Evolutionary conservation across 1,140 invertebrate genomes (phyloP).

Genomic region (Dendrolimus punctatus): DNA sequence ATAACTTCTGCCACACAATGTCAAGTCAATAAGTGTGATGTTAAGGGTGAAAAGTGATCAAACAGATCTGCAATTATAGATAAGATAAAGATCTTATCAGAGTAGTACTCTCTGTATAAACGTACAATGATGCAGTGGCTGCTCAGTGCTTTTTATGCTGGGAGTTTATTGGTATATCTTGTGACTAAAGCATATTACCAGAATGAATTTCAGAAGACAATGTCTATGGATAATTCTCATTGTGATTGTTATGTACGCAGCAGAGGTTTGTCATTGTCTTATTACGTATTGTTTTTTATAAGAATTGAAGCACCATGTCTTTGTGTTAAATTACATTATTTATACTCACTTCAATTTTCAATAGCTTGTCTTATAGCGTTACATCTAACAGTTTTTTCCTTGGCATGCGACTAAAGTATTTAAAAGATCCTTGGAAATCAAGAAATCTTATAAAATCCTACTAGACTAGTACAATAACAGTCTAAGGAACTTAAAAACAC

Average conservation of each 20-base stretch:
- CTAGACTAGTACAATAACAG: too few species aligned
- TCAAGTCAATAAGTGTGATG: too few species aligned
- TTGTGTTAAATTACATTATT: too few species aligned
- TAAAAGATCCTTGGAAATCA: too few species aligned
- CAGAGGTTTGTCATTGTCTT: constrained; percentile 36
- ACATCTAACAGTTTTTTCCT: too few species aligned
- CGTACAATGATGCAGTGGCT: constrained; percentile 31
- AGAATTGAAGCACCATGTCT: too few species aligned
- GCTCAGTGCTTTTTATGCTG: constrained; percentile 34
- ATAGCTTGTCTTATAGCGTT: too few species aligned
- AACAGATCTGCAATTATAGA: constrained; percentile 21
- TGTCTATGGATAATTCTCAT: constrained; percentile 22
- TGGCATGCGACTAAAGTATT: too few species aligned
- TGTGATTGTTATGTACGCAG: constrained; percentile 21
- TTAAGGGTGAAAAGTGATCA: constrained; percentile 19
- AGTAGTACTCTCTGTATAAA: not conserved
- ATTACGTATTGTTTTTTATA: not conserved
- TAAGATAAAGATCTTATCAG: constrained; percentile 6
- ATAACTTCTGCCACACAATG: too few species aligned
- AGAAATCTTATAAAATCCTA: too few species aligned
- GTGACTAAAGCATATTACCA: constrained; percentile 36
- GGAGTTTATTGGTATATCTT: constrained; percentile 37
- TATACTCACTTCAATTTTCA: too few species aligned
- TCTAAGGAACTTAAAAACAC: too few species aligned
- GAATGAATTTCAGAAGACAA: constrained; percentile 43